Percentiles rank a stretch among this genome's conserved stretches.
Conservation (phyloP, 1,140 invertebrate genomes). For the Papilio polytes region DNA sequence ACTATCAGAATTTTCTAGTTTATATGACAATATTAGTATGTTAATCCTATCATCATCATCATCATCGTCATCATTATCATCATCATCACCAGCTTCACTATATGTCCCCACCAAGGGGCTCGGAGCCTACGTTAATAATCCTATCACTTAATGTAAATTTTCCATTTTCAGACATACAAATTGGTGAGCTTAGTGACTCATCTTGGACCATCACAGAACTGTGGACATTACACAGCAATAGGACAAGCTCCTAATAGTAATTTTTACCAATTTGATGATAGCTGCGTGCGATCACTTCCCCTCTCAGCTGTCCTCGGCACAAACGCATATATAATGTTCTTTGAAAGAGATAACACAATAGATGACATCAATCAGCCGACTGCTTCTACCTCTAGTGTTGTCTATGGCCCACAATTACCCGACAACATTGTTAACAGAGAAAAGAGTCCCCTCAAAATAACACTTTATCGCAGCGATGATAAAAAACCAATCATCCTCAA, state of each 20-base stretch:
- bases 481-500: slow-evolving; percentile 64
- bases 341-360: slow-evolving; percentile 87
- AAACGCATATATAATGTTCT: slow-evolving; percentile 96
- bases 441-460: slow-evolving; percentile 74
- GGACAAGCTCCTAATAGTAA: slow-evolving; percentile 91
- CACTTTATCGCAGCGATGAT: slow-evolving; percentile 74
- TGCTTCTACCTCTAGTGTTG: slow-evolving; percentile 67
- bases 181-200: slow-evolving; percentile 97
- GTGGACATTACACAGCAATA: slow-evolving; percentile 98
- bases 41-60: too few species aligned
- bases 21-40: too few species aligned
- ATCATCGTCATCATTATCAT: too few species aligned
- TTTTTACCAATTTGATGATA: slow-evolving; percentile 93
- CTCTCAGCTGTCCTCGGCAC: slow-evolving; percentile 90
- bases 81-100: too few species aligned
- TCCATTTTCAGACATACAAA: slow-evolving; percentile 88
- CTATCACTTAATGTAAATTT: slow-evolving; percentile 4
- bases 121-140: too few species aligned
- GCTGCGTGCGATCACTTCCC: slow-evolving; percentile 89
- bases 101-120: too few species aligned
- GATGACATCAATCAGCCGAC: slow-evolving; percentile 64
- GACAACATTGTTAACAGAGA: slow-evolving; percentile 73
- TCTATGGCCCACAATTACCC: slow-evolving; percentile 73
- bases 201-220: slow-evolving; percentile 96
- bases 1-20: too few species aligned